A percentile compares a stretch with the other conserved stretches of the same genome.
These are phyloP conservation scores for Hormaphis cornu DNA, from an alignment of 1,140 invertebrate genomes.

Conservation along the genomic window DNA sequence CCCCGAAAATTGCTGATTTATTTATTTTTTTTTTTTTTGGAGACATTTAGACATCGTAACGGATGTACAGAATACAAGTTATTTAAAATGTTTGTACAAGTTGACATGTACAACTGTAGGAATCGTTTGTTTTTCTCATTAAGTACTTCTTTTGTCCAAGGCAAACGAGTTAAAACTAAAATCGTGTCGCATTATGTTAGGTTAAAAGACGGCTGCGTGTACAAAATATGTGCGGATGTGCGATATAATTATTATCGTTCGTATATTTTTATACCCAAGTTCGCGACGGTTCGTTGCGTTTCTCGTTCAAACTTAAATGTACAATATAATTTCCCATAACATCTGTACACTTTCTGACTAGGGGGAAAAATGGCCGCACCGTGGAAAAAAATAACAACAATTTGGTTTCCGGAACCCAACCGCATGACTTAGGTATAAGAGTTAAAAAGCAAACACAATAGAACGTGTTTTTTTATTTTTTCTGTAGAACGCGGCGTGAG, in stretches of 20 bases:
- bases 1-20: too few relatives aligned
- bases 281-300: background rate
- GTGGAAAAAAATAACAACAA: constrained; percentile 1
- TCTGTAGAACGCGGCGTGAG: background rate
- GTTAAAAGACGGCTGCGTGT: background rate
- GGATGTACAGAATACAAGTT: too few relatives aligned
- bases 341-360: background rate
- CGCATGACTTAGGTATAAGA: background rate
- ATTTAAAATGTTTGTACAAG: too few relatives aligned
- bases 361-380: background rate
- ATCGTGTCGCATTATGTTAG: background rate
- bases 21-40: too few relatives aligned
- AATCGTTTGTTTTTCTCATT: too few relatives aligned
- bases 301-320: background rate
- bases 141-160: background rate
- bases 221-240: background rate
- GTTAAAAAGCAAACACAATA: constrained; percentile 19
- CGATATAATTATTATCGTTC: background rate
- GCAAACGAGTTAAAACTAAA: background rate
- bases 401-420: constrained; percentile 17
- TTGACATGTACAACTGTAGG: too few relatives aligned
- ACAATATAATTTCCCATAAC: background rate
- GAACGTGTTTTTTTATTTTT: background rate
- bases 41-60: too few relatives aligned
- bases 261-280: background rate